Evolutionary conservation across 2,113 vertebrate species (phyloP).

Genomic region (Oxygymnocypris stewartii): DNA sequence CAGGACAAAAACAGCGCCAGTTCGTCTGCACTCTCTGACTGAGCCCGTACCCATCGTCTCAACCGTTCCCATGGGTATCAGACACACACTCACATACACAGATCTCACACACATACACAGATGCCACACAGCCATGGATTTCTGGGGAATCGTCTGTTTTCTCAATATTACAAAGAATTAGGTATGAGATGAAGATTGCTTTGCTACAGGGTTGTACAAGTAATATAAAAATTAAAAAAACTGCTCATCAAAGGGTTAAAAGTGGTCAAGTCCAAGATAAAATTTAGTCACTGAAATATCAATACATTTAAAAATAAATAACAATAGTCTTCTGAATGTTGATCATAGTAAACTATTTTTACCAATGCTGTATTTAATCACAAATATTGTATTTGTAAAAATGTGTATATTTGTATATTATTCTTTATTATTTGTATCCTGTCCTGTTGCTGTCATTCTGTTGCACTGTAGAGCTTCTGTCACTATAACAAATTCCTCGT

Average conservation of each 20-base stretch:
- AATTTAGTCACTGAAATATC: not conserved
- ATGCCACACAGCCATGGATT: not conserved
- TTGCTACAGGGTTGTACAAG: not conserved
- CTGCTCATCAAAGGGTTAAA: not conserved
- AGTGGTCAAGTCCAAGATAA: not conserved
- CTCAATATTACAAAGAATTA: not conserved
- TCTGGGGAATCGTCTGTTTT: not conserved
- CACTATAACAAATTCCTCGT: too few species aligned
- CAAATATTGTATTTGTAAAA: too few species aligned
- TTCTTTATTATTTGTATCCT: too few species aligned
- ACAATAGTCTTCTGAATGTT: not conserved
- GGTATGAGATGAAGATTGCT: not conserved
- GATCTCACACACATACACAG: not conserved
- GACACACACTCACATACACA: not conserved
- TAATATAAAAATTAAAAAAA: not conserved
- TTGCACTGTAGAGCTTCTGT: too few species aligned
- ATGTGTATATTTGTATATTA: too few species aligned
- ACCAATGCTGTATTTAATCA: too few species aligned
- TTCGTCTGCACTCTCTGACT: constrained; percentile 39
- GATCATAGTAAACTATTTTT: too few species aligned
- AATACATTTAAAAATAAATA: not conserved
- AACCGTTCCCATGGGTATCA: constrained; percentile 41
- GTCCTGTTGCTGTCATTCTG: too few species aligned
- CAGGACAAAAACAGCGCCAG: constrained; percentile 50
- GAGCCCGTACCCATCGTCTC: not conserved